phyloP scores from a whole-genome alignment of 2,797 vertebrate genomes.

The Spheniscus humboldti region DNA sequence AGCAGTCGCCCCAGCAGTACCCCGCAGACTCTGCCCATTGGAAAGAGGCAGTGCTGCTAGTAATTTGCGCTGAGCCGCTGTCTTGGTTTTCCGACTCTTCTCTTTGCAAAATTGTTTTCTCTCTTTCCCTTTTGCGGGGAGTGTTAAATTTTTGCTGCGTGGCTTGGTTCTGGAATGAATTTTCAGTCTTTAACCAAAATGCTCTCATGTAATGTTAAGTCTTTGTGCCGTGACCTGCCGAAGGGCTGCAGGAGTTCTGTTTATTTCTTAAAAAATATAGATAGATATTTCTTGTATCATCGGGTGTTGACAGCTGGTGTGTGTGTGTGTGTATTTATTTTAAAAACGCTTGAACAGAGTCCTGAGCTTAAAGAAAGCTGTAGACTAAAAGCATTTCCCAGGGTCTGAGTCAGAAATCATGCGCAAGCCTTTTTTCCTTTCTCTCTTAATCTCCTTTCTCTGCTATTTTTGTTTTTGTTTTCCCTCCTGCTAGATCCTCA shows the following conservation, averaged over 20 bases:
- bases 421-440: constrained; percentile 69
- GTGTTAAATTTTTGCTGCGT: neutral
- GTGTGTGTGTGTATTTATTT: neutral
- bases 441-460: constrained; percentile 78
- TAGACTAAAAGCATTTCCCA: constrained; percentile 54
- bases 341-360: neutral
- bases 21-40: neutral
- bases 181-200: neutral
- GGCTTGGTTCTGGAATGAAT: neutral
- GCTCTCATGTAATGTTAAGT: neutral
- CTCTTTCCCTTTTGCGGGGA: neutral
- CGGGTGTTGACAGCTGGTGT: constrained; percentile 27
- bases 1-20: neutral
- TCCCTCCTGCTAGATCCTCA: constrained; percentile 92
- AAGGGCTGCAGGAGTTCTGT: neutral
- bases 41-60: neutral
- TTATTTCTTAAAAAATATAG: neutral
- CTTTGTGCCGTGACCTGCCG: neutral
- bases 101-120: neutral
- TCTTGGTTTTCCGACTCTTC: neutral
- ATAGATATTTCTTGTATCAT: neutral
- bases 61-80: neutral
- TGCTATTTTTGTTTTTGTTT: constrained; percentile 86
- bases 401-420: constrained; percentile 61
- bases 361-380: constrained; percentile 43